Percentiles rank a stretch among this genome's conserved stretches.
These are phyloP conservation scores for Meta bourneti DNA, from an alignment of 2,888 invertebrate genomes.

Conservation along the genomic window DNA sequence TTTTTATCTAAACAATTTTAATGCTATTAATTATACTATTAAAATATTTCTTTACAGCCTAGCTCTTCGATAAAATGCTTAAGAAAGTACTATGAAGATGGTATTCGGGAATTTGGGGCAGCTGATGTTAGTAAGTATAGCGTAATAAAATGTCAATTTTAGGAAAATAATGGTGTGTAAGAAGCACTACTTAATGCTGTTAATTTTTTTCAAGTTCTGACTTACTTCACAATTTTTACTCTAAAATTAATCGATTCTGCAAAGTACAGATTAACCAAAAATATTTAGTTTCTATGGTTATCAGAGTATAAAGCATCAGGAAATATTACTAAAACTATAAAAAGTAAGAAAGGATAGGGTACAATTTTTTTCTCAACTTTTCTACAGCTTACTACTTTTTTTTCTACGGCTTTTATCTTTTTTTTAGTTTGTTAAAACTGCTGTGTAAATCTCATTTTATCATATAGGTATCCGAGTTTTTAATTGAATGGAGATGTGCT, in stretches of 20 bases:
- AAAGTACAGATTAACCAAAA: too few relatives aligned
- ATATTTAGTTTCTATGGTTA: too few relatives aligned
- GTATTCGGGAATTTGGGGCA: conserved; percentile 65
- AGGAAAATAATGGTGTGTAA: neutral
- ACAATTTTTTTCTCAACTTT: too few relatives aligned
- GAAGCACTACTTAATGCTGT: neutral
- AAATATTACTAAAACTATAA: too few relatives aligned
- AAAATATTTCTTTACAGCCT: conserved; percentile 30
- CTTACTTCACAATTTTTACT: neutral
- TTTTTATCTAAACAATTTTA: neutral
- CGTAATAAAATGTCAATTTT: neutral
- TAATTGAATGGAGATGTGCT: too few relatives aligned
- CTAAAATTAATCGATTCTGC: neutral
- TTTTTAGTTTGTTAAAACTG: too few relatives aligned
- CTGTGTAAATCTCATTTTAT: too few relatives aligned
- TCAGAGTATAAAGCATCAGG: too few relatives aligned
- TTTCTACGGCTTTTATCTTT: too few relatives aligned
- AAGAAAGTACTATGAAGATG: conserved; percentile 74
- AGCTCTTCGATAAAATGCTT: conserved; percentile 40
- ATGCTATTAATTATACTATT: neutral
- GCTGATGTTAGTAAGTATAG: conserved; percentile 43
- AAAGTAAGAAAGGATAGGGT: too few relatives aligned
- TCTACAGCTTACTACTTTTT: too few relatives aligned
- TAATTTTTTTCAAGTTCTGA: neutral
- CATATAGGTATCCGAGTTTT: too few relatives aligned